These are phyloP conservation scores for Lerista edwardsae DNA, from an alignment of 2,797 vertebrate species.

Conservation along the genomic window DNA sequence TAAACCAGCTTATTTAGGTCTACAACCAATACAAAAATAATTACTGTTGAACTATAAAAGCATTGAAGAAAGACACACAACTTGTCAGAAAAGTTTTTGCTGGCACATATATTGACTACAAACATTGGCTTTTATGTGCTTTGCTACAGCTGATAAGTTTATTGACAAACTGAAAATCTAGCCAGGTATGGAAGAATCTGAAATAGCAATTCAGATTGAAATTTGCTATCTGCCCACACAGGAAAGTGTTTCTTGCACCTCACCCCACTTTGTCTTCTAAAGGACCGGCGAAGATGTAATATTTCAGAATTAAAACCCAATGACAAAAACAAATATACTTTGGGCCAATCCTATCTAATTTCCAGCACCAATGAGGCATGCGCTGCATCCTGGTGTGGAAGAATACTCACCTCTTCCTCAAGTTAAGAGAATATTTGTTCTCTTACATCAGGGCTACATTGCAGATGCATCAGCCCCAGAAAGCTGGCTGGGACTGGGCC, in stretches of 20 bases:
- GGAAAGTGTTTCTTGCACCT: not conserved
- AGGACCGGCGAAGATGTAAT: no score
- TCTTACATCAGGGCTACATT: no score
- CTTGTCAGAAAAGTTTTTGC: not conserved
- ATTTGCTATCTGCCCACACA: not conserved
- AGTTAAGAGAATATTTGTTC: no score
- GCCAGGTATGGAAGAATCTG: slow-evolving; percentile 1
- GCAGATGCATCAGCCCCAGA: no score
- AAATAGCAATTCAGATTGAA: not conserved
- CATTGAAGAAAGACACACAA: not conserved
- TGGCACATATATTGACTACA: not conserved
- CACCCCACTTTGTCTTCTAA: no score
- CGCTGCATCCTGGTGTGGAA: no score
- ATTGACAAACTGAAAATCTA: not conserved
- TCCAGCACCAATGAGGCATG: no score
- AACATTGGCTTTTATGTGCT: slow-evolving; percentile 3
- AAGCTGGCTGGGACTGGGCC: no score
- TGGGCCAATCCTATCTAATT: no score
- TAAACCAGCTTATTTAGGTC: not conserved
- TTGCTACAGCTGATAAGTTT: not conserved
- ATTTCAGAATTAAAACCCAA: no score
- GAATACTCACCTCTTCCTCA: no score
- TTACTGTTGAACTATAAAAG: not conserved
- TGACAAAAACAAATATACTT: not conserved
- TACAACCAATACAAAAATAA: not conserved